These are phyloP conservation scores for Plestiodon gilberti DNA, from an alignment of 2,113 vertebrate genomes.

Conservation along the genomic window DNA sequence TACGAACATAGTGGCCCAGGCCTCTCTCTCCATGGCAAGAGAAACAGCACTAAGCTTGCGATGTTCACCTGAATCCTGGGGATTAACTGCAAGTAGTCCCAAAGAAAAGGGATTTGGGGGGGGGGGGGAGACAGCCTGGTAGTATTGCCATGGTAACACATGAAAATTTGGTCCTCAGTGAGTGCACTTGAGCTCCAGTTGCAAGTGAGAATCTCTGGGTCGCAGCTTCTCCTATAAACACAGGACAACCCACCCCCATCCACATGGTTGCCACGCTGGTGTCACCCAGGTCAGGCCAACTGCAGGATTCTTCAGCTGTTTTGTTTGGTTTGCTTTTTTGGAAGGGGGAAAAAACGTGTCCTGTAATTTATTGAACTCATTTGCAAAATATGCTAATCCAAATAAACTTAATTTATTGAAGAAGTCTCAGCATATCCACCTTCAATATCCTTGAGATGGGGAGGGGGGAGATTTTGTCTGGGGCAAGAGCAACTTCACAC, in stretches of 20 bases:
- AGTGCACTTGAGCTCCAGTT: too few relatives aligned
- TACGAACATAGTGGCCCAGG: not conserved
- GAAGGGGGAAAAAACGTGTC: slow-evolving; percentile 36
- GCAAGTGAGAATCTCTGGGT: rapidly evolving
- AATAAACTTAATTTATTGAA: slow-evolving; percentile 85
- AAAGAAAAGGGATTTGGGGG: not conserved
- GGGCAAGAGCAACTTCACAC: not conserved
- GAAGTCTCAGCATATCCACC: not conserved
- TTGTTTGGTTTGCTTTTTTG: slow-evolving; percentile 42
- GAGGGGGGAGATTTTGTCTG: not conserved
- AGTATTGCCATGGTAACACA: too few relatives aligned
- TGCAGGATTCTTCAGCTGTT: not conserved
- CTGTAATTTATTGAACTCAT: slow-evolving; percentile 79
- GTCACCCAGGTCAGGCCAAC: not conserved
- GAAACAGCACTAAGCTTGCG: not conserved
- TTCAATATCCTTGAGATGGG: not conserved
- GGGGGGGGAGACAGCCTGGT: not conserved
- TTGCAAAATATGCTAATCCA: slow-evolving; percentile 73
- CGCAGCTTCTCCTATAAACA: too few relatives aligned
- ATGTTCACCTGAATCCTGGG: not conserved
- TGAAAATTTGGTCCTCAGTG: too few relatives aligned
- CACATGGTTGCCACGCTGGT: rapidly evolving
- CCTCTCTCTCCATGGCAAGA: not conserved
- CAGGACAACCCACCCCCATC: too few relatives aligned
- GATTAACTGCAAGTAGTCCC: not conserved